Evolutionary conservation across 2,888 invertebrate genomes (phyloP), one percentile per base, ranked within the genome.

Genomic region (Cistogaster globosa): DNA sequence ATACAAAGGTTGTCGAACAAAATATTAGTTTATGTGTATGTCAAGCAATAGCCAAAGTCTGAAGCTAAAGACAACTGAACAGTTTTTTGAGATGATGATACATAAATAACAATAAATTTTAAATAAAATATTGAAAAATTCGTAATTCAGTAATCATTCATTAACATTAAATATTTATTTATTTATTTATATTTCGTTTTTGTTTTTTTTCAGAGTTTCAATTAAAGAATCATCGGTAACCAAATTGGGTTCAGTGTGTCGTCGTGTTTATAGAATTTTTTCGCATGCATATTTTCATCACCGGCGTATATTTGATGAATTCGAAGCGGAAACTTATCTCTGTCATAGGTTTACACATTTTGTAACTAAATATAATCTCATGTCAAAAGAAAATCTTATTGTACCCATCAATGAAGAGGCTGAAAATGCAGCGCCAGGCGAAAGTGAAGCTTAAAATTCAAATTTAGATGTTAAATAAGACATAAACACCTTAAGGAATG

Each of bases 231-330:
- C 99, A 16, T 99, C 99, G 45, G 98, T 99, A 87, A 97, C 98
- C 69, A 99, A 99, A 93, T 94, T 99, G 89, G 99, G 99, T 69
- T 99, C 99, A 58, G 99, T 99, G 12, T 99, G 99, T 93, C 95
- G 99, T 89, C 95, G 99, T 89, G 99, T 99, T 2, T 99, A 99
- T 93, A 96, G 99, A 94, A 99, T 99, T 92, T 99, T 99, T 93
- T 99, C 99, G 67, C 99, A 99, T 93, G 99, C 99, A 45, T 99
- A 98, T 93, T 99, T 98, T 93, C 99, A 99, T 93, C 99, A 99
- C 93, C 95, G 98, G 89, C 95, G 96, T 88, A 96, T 99, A 92
- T 99, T 99, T 94, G 99, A 99, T 93, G 97, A 98, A 88, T 99
- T 99, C 93, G 99, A 99, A 95, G 96, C 96, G 90, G 97, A 98